Evolutionary conservation across 1,140 invertebrate genomes (phyloP).

Genomic region (Orchestia grillus): DNA sequence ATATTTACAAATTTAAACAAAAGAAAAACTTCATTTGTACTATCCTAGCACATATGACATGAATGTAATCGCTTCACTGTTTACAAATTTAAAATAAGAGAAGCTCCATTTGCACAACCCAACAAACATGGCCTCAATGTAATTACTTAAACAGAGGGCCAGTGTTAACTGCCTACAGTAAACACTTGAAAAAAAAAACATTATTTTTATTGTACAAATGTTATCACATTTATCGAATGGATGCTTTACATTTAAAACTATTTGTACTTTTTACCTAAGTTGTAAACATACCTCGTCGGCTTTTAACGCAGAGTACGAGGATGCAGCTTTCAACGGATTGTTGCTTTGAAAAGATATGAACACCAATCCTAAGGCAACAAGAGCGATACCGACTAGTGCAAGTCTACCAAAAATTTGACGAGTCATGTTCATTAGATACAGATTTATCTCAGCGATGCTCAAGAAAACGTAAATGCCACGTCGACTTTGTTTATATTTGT

Average conservation of each 20-base stretch:
- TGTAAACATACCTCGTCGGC: conserved; percentile 1
- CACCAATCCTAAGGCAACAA: background rate
- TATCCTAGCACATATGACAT: too few relatives aligned
- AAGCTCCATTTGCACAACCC: too few relatives aligned
- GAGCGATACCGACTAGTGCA: background rate
- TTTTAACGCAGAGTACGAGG: background rate
- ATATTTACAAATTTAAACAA: too few relatives aligned
- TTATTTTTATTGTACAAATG: background rate
- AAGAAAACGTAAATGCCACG: background rate
- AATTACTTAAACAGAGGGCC: too few relatives aligned
- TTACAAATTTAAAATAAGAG: too few relatives aligned
- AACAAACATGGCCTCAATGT: too few relatives aligned
- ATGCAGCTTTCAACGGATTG: background rate
- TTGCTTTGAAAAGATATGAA: background rate
- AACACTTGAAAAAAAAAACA: background rate
- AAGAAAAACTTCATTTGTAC: too few relatives aligned
- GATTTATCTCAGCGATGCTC: background rate
- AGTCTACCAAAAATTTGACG: background rate
- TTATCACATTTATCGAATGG: background rate
- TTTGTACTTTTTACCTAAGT: too few relatives aligned
- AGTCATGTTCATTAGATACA: background rate
- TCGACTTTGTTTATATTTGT: too few relatives aligned
- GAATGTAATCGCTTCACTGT: too few relatives aligned
- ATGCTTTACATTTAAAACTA: too few relatives aligned
- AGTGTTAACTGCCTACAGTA: too few relatives aligned